Conservation (phyloP, 1,140 invertebrate genomes). For the Sarcophaga bullata region DNA sequence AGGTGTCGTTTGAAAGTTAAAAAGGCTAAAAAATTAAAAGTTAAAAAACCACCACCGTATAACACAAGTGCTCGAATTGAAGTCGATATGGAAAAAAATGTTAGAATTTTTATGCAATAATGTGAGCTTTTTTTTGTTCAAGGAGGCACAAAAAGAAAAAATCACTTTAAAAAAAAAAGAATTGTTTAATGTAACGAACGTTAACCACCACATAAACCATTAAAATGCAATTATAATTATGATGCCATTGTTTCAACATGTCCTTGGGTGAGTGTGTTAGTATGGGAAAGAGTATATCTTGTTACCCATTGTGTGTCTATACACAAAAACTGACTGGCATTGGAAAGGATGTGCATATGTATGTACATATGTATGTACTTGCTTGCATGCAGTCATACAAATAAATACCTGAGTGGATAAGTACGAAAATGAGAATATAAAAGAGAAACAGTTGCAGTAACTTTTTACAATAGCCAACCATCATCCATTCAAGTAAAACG, state of each 20-base stretch:
- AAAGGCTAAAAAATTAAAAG: no score
- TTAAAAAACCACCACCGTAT: no score
- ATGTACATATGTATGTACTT: background rate
- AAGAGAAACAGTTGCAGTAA: constrained; percentile 13
- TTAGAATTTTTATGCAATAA: background rate
- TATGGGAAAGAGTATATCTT: background rate
- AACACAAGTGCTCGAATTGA: no score
- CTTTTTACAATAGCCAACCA: background rate
- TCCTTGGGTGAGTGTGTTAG: background rate
- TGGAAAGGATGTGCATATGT: background rate
- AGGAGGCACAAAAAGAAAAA: no score
- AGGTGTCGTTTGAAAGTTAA: no score
- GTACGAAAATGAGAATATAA: constrained; percentile 13
- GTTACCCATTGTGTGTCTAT: constrained; percentile 12
- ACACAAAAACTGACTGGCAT: no score
- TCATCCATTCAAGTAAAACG: background rate
- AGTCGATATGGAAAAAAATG: no score
- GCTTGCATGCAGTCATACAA: background rate
- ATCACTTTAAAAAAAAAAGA: constrained; percentile 1
- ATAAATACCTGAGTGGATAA: constrained; percentile 21
- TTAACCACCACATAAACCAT: constrained; percentile 25
- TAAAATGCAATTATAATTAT: constrained; percentile 35
- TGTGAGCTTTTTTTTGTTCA: background rate
- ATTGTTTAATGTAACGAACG: constrained; percentile 4
- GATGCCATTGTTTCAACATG: background rate